Evolutionary conservation across 2,113 vertebrate species (phyloP), one percentile per base, ranked within the genome.

Genomic region (Cranoglanis bouderius): DNA sequence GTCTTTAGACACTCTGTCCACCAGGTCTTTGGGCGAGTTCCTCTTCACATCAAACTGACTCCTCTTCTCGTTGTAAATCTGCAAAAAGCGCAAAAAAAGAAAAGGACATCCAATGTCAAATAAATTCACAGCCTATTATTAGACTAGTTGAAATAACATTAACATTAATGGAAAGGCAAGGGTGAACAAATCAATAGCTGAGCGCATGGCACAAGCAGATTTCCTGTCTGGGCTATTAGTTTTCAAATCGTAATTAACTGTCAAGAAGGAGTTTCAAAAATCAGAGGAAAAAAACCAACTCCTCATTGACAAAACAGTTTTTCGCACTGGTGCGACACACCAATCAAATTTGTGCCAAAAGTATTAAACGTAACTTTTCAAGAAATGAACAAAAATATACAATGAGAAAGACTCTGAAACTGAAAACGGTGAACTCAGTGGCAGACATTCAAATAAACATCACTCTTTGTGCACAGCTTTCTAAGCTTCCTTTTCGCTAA

Each of bases 11-110:
- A 99, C 98, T 92, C 97, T 96, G 91, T 99, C 97, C 94, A 99
- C 98, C 94, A 99, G 89, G 92, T 97, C 97, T 92, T 96, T 97
- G 78, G 98, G 97, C 83, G 96, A 96, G 4, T 99, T 99, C 91
- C 96, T 97, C 94, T 98, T 98, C 72, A 99, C 96, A 91, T 99
- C 97, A 92, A 99, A 99, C 90, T 98, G 96, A 93, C 97, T 98
- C 93, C 94, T 96, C 91, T 99, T 99, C 90, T 99, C 98, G 88
- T 94, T 97, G 91, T 99, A 99, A 94, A 99, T 98, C 98, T 99
- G 95, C 91, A 93, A 88, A 89, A 65, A 32, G 92, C 9, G 88
- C 4, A 49, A n/a, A 26, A 26, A 89, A 88, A 81, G 90, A 81
- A 90, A 13, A 77, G 61, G 84, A 91, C 85, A 91, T 40, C 49